Conservation (phyloP, 2,797 vertebrate genomes). For the Rhynchonycteris naso region DNA sequence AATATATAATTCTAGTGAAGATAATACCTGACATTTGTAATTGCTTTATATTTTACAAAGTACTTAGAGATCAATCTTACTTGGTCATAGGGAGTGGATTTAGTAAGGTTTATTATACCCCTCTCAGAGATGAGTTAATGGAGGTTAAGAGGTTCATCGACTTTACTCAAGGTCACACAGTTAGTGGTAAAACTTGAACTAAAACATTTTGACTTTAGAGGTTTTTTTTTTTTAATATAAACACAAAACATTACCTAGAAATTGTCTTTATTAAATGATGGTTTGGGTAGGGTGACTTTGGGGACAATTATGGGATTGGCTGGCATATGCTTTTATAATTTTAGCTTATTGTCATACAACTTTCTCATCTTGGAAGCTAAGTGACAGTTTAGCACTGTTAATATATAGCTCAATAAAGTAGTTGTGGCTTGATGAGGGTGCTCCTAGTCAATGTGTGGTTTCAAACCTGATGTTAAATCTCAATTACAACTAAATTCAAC, state of each 20-base stretch:
- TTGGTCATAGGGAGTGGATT: background rate
- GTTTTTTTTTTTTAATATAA: background rate
- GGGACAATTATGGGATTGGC: background rate
- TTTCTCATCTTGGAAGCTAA: background rate
- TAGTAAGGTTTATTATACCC: background rate
- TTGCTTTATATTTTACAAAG: conserved; percentile 33
- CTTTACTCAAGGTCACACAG: background rate
- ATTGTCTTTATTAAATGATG: conserved; percentile 50
- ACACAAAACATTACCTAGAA: background rate
- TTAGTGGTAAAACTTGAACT: background rate
- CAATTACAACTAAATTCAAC: background rate
- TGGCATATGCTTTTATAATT: background rate
- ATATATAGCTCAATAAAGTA: background rate
- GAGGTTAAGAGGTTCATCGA: background rate
- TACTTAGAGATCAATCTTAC: background rate
- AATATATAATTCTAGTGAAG: background rate
- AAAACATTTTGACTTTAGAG: conserved; percentile 41
- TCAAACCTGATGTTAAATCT: background rate
- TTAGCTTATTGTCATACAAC: background rate
- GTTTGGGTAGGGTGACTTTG: conserved; percentile 30
- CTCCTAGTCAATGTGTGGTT: conserved; percentile 53
- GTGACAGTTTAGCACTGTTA: background rate
- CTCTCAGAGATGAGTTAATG: conserved; percentile 23
- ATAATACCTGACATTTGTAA: background rate
- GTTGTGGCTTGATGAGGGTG: conserved; percentile 58